Conservation (phyloP, 30 jellyfish, hydroid and myxozoan genomes). For the Catostylus mosaicus region DNA sequence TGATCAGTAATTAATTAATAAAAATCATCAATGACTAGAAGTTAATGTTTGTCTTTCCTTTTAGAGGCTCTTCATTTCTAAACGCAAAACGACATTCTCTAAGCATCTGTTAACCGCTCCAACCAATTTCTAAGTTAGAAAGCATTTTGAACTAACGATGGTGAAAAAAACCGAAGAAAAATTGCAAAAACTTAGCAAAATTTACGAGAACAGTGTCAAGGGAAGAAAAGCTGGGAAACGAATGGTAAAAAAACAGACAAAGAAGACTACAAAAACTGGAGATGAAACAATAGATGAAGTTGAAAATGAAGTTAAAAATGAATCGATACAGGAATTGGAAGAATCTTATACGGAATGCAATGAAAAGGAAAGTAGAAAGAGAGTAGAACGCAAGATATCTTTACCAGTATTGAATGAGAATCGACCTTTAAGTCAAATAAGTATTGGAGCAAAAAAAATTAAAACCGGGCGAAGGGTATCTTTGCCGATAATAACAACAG, state of each 20-base stretch:
- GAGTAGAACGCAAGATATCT: background rate
- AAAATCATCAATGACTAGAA: no score
- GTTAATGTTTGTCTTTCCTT: no score
- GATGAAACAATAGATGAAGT: background rate
- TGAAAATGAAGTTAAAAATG: background rate
- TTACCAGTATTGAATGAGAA: slow-evolving; percentile 5
- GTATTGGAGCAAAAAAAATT: background rate
- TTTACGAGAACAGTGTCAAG: background rate
- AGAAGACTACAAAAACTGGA: background rate
- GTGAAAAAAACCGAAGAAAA: background rate
- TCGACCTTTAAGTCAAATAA: slow-evolving; percentile 1
- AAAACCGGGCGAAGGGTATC: slow-evolving; percentile 8
- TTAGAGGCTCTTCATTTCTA: no score
- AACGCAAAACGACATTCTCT: no score
- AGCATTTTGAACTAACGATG: no score
- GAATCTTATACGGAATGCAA: no score
- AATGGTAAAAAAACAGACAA: background rate
- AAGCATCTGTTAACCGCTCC: no score
- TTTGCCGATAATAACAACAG: slow-evolving; percentile 19
- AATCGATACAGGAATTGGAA: background rate
- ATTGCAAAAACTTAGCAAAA: background rate
- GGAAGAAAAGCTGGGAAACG: background rate
- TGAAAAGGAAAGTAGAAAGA: background rate
- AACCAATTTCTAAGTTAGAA: no score
- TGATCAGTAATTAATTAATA: no score